Percentiles rank a stretch among this genome's conserved stretches.
Evolutionary conservation across 2,888 invertebrate genomes (phyloP).

Genomic region (Metallyticus violacea): DNA sequence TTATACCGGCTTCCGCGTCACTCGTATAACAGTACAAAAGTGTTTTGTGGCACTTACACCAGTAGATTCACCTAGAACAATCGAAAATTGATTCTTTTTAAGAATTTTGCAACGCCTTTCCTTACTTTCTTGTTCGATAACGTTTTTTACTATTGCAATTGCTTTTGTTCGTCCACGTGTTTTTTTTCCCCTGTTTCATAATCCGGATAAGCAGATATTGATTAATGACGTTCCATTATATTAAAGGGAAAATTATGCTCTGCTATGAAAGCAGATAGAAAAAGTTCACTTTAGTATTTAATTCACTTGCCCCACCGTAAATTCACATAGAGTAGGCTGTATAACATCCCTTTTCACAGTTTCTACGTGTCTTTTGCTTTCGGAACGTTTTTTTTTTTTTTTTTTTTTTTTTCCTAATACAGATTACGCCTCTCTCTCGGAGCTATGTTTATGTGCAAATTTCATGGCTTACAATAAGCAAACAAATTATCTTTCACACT

Average conservation of each 20-base stretch:
- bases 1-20: background rate
- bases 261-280: constrained; percentile 35
- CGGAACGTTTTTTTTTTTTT: background rate
- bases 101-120: constrained; percentile 31
- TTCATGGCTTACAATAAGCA: background rate
- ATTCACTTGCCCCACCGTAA: background rate
- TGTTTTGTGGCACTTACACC: constrained; percentile 34
- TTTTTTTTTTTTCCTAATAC: no score
- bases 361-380: background rate
- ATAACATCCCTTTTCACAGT: background rate
- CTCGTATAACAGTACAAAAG: background rate
- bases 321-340: background rate
- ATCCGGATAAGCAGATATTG: constrained; percentile 34
- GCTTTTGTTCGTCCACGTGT: constrained; percentile 34
- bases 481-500: background rate
- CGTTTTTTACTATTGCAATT: constrained; percentile 34
- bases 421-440: background rate
- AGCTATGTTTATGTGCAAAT: background rate
- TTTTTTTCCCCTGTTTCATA: constrained; percentile 35
- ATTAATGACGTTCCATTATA: constrained; percentile 34
- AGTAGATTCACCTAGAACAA: constrained; percentile 39
- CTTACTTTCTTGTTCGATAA: constrained; percentile 30
- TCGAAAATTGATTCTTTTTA: constrained; percentile 30
- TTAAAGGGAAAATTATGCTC: constrained; percentile 35
- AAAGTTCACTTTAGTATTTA: constrained; percentile 28